Base-by-base conservation (phyloP, 2,797 vertebrate species). In the Allochrocebus solatus region DNA sequence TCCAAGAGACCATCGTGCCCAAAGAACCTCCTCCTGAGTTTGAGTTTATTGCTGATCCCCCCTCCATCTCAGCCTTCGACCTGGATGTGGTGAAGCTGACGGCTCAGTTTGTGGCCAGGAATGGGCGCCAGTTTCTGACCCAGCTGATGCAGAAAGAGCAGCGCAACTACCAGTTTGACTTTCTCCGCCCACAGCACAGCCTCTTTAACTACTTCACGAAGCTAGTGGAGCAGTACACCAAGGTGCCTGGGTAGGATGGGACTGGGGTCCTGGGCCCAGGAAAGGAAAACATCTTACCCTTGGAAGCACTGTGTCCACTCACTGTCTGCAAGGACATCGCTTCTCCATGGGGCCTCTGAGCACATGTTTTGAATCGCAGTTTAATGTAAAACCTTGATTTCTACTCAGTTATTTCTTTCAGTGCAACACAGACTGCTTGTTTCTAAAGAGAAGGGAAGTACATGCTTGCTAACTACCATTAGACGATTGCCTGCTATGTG, bases 71-170 rank as follows among this genome's bases (percentile, higher is more conserved):
- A 0, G 99, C 99, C 70, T 99, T 99, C 1, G 99, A 99, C 98
- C 98, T 99, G 98, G 99, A 99, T 0, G 99, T 99, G 91, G 99
- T 99, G 89, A 99, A 99, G 97, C 99, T 99, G 92, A 99, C 99
- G 0, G 99, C 99, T 0, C 99, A 99, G 99, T 99, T 99, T 33
- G 99, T 99, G 85, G 99, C 99, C 36, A 99, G 99, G 28, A 99
- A 99, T 0, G 99, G 99, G 24, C 99, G 99, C 28, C 99, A 99
- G 98, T 99, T 99, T 98, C 99, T 99, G 96, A 99, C 99, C 0
- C 99, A 99, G 98, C 99, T 99, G 93, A 99, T 99, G 99, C 99
- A 99, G 98, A 99, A 99, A 79, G 99, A 99, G 95, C 99, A 99
- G 98, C 99, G 99, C 97, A 99, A 99, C 99, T 99, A 99, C 97